Evolutionary conservation across 2,888 invertebrate species (phyloP), one percentile per base, ranked within the genome.

Genomic region (Ormyrus labotus): DNA sequence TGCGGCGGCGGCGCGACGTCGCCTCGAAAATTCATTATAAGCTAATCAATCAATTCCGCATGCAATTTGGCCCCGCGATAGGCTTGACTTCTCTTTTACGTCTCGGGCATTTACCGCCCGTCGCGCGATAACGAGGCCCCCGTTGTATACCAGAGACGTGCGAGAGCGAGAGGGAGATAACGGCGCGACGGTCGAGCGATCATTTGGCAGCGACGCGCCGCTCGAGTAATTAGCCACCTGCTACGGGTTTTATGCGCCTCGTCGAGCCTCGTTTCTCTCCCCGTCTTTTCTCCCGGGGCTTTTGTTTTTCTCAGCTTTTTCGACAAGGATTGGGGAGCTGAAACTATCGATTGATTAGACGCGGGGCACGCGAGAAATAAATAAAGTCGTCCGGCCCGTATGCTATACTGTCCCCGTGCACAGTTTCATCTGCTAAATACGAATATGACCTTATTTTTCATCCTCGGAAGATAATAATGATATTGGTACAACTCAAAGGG

Each of bases 171-270:
- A 19, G 19, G 19, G 19, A 19, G 19, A 19, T 19, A 19, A 19
- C n/a, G 47, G 9, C 10, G 60, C 68, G 73, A 77, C 77, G 72
- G 69, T 63, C 63, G 68, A 60, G 51, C 74, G 48, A 71, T 53
- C 67, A 47, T 55, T 51, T 45, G 67, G 19, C 45, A 34, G 53
- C 47, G 48, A n/a, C 51, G 53, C n/a, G 13, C 9, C 13, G 75
- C 10, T 55, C 65, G 10, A 67, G 68, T 80, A 76, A 80, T 80
- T 76, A 80, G 76, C 76, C 76, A 75, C 80, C 80, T 67, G 71
- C 71, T 76, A 71, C 60, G 64, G 67, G 67, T 70, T 63, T 13
- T 48, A 60, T 61, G 47, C 5, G 7, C 34, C 19, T 53, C 13
- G 5, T 58, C 45, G 2, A 19, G 19, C 19, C 58, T 67, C 13